A percentile compares a stretch with the other conserved stretches of the same genome.
Conservation (phyloP, 1,140 invertebrate genomes). For the Drosophila jambulina region DNA sequence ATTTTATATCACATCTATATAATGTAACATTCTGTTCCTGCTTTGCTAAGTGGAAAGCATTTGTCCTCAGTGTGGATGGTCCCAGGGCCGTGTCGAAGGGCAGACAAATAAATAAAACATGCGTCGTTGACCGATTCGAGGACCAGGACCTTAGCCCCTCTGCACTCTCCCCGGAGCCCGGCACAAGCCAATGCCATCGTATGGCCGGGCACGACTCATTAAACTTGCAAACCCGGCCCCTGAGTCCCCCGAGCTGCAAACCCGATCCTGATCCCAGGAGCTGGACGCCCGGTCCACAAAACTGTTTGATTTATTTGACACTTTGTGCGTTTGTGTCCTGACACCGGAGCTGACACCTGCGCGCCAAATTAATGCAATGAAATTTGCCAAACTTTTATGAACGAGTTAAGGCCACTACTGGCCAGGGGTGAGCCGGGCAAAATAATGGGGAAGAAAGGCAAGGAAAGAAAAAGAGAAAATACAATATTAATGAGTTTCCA, state of each 20-base stretch:
- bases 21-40: background rate
- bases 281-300: constrained; percentile 26
- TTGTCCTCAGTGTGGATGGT: constrained; percentile 5
- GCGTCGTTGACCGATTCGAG: constrained; percentile 48
- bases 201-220: constrained; percentile 60
- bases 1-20: too few relatives aligned
- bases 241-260: background rate
- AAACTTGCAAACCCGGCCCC: constrained; percentile 44
- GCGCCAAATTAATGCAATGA: constrained; percentile 77
- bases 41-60: background rate
- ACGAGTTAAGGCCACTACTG: constrained; percentile 61
- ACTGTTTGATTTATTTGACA: constrained; percentile 68
- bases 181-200: constrained; percentile 10
- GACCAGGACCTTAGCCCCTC: constrained; percentile 24
- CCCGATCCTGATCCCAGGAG: constrained; percentile 14
- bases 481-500: constrained; percentile 83
- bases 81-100: constrained; percentile 20
- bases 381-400: constrained; percentile 75
- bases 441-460: constrained; percentile 8
- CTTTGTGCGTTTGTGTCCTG: constrained; percentile 45
- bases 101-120: constrained; percentile 64
- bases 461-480: constrained; percentile 30
- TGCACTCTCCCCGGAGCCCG: background rate
- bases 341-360: constrained; percentile 68
- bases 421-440: constrained; percentile 6